Evolutionary conservation across 2,888 invertebrate species (phyloP), one percentile per base, ranked within the genome.

Genomic region (Boloria selene): DNA sequence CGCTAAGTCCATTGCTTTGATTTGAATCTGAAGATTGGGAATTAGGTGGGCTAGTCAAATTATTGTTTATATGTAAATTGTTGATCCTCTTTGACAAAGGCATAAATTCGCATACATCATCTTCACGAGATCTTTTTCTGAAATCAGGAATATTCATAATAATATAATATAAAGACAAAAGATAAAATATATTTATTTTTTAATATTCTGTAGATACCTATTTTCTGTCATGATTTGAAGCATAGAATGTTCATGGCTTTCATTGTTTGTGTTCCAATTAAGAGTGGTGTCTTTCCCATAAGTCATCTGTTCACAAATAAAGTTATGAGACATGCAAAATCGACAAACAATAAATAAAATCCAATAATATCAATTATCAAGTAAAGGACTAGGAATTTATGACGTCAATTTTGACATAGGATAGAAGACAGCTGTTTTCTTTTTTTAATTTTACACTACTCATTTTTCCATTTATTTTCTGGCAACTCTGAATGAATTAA

Each of bases 61-160:
- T 93, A 81, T 94, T 94, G 81, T 96, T 96, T 75, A 97, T 95
- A 79, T 97, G 97, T 61, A 98, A 93, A 90, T 97, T 97, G 84
- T 97, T 97, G 76, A 98, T 97, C 79, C 97, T 93, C 85, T 98
- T 98, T 14, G 97, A 97, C 61, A 98, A 87, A 62, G 98, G 97
- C 93, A 96, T 95, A 77, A 97, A 97, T 79, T 97, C 97, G 77
- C 94, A 93, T 47, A 94, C 93, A 74, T 97, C 96, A 78, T 96
- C 96, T 80, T 95, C 95, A 68, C 96, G 93, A 59, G 94, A 93
- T 73, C 97, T 93, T 93, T 97, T 97, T 80, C 97, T 97, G 83
- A 66, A 93, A 90, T 64, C 17, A 49, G 16, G 14, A 16, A 17
- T 38, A 18, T 6, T 31, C 31, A 59, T 18, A 49, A 16, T 49